Conservation (phyloP, 2,797 vertebrate genomes). For the Octomys mimax region DNA sequence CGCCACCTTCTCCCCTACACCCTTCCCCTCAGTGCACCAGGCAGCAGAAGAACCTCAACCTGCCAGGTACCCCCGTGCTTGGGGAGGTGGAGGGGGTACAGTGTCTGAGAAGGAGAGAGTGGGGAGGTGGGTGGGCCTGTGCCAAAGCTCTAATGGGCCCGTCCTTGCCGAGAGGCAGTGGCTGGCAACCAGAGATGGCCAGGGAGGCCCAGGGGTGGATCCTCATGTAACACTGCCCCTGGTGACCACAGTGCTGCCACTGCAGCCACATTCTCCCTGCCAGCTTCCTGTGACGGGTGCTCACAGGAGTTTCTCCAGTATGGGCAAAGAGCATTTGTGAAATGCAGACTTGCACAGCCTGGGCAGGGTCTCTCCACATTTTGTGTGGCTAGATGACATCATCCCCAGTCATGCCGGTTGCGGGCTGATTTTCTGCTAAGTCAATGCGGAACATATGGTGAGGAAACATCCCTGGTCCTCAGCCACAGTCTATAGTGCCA, state of each 20-base stretch:
- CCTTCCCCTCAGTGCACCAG: slow-evolving; percentile 96
- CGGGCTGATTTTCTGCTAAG: background rate
- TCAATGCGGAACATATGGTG: background rate
- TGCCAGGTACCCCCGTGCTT: slow-evolving; percentile 92
- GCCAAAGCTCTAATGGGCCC: background rate
- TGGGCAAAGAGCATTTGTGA: background rate
- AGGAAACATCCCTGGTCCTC: background rate
- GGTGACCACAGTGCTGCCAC: background rate
- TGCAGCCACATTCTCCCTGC: background rate
- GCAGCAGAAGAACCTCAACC: slow-evolving; percentile 97
- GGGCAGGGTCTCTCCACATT: background rate
- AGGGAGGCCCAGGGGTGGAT: background rate
- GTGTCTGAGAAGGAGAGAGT: accelerated
- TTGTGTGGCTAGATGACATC: background rate
- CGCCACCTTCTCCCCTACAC: slow-evolving; percentile 96
- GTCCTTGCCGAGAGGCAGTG: background rate
- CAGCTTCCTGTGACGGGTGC: background rate
- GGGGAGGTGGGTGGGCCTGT: accelerated
- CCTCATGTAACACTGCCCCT: background rate
- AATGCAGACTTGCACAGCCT: background rate
- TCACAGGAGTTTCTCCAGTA: background rate
- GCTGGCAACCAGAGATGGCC: background rate
- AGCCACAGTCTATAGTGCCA: background rate
- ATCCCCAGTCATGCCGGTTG: background rate
- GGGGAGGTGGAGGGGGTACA: background rate